Conservation (phyloP, 2,113 vertebrate species). For the Ctenodactylus gundi region DNA sequence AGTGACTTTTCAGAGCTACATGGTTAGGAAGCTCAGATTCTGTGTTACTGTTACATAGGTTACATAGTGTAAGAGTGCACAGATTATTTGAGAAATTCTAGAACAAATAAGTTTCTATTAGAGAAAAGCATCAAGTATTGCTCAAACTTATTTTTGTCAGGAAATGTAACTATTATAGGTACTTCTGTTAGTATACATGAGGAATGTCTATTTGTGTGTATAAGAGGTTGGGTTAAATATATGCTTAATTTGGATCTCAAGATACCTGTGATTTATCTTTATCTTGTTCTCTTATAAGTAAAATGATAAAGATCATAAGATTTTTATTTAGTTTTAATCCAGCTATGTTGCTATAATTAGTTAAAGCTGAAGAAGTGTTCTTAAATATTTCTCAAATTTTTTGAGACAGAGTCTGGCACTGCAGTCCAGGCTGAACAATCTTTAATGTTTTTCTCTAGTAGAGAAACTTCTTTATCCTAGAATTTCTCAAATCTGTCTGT, state of each 20-base stretch:
- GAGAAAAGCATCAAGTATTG: too few relatives aligned
- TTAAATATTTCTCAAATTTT: constrained; percentile 37
- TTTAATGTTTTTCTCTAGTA: not conserved
- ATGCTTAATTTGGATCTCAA: not conserved
- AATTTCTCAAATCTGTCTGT: not conserved
- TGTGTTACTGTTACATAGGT: too few relatives aligned
- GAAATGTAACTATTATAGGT: too few relatives aligned
- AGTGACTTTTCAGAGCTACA: not conserved
- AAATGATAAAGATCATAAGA: constrained; percentile 1
- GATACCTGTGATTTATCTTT: not conserved
- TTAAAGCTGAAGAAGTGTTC: not conserved
- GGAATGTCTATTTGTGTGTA: not conserved
- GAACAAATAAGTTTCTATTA: too few relatives aligned
- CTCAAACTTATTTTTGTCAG: too few relatives aligned
- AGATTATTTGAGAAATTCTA: too few relatives aligned
- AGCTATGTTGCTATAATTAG: not conserved
- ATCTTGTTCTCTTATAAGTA: not conserved
- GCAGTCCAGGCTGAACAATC: not conserved
- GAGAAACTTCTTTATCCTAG: not conserved
- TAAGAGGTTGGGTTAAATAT: not conserved
- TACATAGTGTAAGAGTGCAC: too few relatives aligned
- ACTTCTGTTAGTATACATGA: not conserved
- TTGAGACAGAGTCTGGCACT: too few relatives aligned
- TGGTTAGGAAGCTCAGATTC: not conserved
- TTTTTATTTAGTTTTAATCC: not conserved